These are phyloP conservation scores for Drosophila glabriapex DNA, from an alignment of 2,888 invertebrate species.

Conservation along the genomic window DNA sequence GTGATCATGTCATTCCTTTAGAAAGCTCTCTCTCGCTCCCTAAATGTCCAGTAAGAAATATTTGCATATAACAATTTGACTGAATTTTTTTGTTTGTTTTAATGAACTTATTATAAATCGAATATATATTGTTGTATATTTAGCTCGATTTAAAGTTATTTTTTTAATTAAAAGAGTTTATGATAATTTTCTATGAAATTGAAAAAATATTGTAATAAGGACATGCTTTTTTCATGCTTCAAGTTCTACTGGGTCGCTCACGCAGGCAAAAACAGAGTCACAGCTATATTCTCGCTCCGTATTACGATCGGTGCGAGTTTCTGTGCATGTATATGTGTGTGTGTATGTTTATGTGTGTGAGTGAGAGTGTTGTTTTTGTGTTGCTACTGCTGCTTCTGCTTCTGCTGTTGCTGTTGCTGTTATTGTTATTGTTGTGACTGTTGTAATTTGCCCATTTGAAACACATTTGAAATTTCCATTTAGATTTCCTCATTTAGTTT, in stretches of 20 bases:
- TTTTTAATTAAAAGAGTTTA: neutral
- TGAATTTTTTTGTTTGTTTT: neutral
- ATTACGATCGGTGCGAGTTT: conserved; percentile 38
- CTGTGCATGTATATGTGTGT: conserved; percentile 13
- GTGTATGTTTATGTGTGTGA: conserved; percentile 20
- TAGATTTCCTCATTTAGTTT: conserved; percentile 65
- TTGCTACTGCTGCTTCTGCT: conserved; percentile 26
- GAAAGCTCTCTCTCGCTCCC: neutral
- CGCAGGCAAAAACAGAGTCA: conserved; percentile 22
- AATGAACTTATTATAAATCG: neutral
- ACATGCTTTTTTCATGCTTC: conserved; percentile 3
- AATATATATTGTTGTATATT: neutral
- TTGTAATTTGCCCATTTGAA: conserved; percentile 72
- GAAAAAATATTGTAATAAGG: neutral
- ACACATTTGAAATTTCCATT: conserved; percentile 80
- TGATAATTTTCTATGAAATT: neutral
- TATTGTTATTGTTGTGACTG: conserved; percentile 28
- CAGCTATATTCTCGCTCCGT: conserved; percentile 21
- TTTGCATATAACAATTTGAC: neutral
- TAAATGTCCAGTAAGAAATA: neutral
- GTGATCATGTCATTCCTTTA: neutral
- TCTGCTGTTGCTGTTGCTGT: conserved; percentile 20
- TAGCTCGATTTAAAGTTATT: neutral
- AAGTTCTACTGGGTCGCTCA: conserved; percentile 31
- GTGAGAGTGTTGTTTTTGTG: conserved; percentile 27